A percentile compares a stretch with the other conserved stretches of the same genome.
phyloP scores from a whole-genome alignment of 2,113 vertebrate species.

The Bungarus multicinctus region DNA sequence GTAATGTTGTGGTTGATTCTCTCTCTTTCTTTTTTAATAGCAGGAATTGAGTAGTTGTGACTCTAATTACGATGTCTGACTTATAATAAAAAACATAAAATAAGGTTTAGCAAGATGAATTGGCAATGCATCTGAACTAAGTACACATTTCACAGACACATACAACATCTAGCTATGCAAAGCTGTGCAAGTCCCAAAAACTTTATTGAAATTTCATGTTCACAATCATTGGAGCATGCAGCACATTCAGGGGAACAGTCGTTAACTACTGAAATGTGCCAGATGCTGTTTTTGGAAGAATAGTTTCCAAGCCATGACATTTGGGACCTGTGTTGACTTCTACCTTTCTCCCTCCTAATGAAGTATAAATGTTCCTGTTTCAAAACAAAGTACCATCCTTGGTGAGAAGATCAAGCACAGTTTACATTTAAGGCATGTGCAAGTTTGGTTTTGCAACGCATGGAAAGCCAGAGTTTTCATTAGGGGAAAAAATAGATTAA shows the following conservation, averaged over 20 bases:
- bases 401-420: conserved; percentile 19
- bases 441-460: background rate
- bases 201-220: conserved; percentile 51
- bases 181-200: conserved; percentile 37
- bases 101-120: background rate
- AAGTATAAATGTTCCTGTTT: conserved; percentile 48
- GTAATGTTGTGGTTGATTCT: background rate
- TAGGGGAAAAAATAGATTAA: background rate
- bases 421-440: conserved; percentile 17
- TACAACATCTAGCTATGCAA: conserved; percentile 11
- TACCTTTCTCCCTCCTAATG: conserved; percentile 52
- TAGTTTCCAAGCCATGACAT: conserved; percentile 59
- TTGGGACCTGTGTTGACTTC: conserved; percentile 48
- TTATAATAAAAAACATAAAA: background rate
- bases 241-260: conserved; percentile 48
- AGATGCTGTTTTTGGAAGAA: conserved; percentile 72
- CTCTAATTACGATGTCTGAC: background rate
- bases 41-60: background rate
- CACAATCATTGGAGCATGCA: conserved; percentile 48
- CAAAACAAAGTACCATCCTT: conserved; percentile 37
- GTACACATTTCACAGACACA: background rate
- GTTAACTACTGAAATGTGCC: conserved; percentile 55
- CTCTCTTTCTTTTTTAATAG: background rate
- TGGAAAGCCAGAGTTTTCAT: background rate
- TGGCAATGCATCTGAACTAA: background rate